phyloP scores from a whole-genome alignment of 37 sponge, comb jelly and placozoan genomes.

The Cladorhizidae sp. region DNA sequence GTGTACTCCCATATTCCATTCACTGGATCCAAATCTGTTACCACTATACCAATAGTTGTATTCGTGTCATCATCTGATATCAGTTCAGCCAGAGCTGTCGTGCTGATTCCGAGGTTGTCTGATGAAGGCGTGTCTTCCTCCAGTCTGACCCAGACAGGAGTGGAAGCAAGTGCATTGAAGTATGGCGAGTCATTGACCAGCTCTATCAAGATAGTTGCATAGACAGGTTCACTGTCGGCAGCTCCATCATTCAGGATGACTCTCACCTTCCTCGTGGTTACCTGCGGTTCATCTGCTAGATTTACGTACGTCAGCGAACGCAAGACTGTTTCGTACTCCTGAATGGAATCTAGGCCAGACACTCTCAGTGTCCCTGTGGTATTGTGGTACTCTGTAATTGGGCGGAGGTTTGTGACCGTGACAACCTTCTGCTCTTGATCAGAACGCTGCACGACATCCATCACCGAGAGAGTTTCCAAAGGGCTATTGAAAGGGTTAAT shows the following conservation, averaged over 20 bases:
- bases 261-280: conserved; percentile 31
- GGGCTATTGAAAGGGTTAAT: conserved; percentile 50
- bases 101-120: conserved; percentile 48
- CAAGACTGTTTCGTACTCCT: conserved; percentile 67
- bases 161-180: conserved; percentile 33
- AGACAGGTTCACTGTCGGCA: conserved; percentile 38
- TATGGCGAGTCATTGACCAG: conserved; percentile 92
- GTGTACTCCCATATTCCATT: conserved; percentile 71
- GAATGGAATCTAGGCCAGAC: conserved; percentile 60
- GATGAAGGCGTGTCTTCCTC: conserved; percentile 51
- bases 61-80: conserved; percentile 75
- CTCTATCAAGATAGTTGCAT: conserved; percentile 46
- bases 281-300: conserved; percentile 83
- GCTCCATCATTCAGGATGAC: conserved; percentile 73
- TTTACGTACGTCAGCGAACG: conserved; percentile 79
- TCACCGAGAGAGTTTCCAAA: conserved; percentile 57
- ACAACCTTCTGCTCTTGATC: conserved; percentile 14
- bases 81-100: conserved; percentile 43
- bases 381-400: conserved; percentile 21
- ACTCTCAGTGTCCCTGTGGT: conserved; percentile 49
- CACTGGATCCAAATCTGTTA: conserved; percentile 35
- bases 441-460: conserved; percentile 22
- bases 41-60: conserved; percentile 62
- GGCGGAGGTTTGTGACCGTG: conserved; percentile 13
- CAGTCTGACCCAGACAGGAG: conserved; percentile 52